Evolutionary conservation across 2,888 invertebrate species (phyloP), one percentile per base, ranked within the genome.

Genomic region (Ecliptopera silaceata): DNA sequence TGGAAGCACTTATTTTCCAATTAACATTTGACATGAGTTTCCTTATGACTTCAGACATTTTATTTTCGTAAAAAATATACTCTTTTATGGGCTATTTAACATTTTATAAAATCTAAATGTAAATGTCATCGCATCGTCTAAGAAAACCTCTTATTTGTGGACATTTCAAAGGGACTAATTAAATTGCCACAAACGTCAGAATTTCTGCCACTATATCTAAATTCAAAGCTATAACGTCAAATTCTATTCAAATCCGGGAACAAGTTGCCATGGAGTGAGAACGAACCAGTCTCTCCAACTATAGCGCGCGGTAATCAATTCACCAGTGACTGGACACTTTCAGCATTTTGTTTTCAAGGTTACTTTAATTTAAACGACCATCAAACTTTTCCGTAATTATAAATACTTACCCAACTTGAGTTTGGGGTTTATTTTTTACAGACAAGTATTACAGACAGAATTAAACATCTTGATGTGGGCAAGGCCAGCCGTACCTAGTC

Each of bases 1-100:
- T 80, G 69, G 69, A 66, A 71, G 74, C 79, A 82, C 82, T 86
- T 81, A 81, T 76, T 74, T 77, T 72, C 74, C 80, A 80, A 84
- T 84, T 82, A 84, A 79, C 73, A 76, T 80, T 79, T 78, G 75
- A 75, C 77, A 65, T 61, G 60, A 70, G 57, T 65, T 68, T 63
- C 64, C 50, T 59, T 64, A 58, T 61, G 52, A 36, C 48, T 45
- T 58, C 60, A 50, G 52, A 45, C 49, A 17, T 31, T 22, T 52
- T 31, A 43, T 48, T 56, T 39, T 48, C 42, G 44, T 50, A 50
- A 48, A 46, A 39, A 55, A 45, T 26, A 46, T 54, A n/a, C n/a
- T n/a, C n/a, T 60, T 53, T 62, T 54, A 60, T 55, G 61, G 48
- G 45, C 48, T 56, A 49, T 51, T 44, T 43, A 43, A 47, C 29